These are phyloP conservation scores for Parazoanthus swiftii DNA, from an alignment of 92 coral and sea anemone species.

Conservation along the genomic window DNA sequence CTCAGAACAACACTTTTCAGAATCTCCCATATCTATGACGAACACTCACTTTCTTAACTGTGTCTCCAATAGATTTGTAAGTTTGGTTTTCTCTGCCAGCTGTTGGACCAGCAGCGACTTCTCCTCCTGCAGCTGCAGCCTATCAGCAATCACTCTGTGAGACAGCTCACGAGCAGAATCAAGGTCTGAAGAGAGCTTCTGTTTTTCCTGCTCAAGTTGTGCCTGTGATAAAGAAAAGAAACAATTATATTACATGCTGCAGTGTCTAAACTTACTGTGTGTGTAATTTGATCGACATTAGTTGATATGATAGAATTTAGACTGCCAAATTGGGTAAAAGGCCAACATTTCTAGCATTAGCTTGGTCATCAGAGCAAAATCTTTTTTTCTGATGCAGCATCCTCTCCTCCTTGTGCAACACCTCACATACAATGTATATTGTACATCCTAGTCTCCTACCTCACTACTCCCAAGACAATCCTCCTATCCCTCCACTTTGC, in stretches of 20 bases:
- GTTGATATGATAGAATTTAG: too few species aligned
- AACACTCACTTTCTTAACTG: constrained; percentile 80
- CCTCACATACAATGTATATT: too few species aligned
- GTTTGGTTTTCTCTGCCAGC: constrained; percentile 79
- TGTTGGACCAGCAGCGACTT: constrained; percentile 81
- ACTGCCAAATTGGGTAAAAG: too few species aligned
- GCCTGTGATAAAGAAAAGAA: constrained; percentile 45
- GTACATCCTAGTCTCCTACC: too few species aligned
- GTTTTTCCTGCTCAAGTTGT: constrained; percentile 77
- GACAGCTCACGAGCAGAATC: constrained; percentile 82
- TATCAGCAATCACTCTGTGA: constrained; percentile 78
- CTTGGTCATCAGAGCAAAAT: too few species aligned
- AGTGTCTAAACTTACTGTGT: neutral
- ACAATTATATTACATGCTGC: neutral
- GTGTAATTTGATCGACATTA: too few species aligned
- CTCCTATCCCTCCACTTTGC: too few species aligned
- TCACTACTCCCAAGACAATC: too few species aligned
- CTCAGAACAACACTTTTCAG: too few species aligned
- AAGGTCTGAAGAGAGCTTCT: constrained; percentile 78
- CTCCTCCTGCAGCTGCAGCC: constrained; percentile 73
- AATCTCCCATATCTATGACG: neutral
- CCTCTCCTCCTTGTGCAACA: too few species aligned
- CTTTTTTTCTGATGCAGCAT: too few species aligned
- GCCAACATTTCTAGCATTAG: too few species aligned
- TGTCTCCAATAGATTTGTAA: constrained; percentile 77